Evolutionary conservation across 2,888 invertebrate genomes (phyloP), one percentile per base, ranked within the genome.

Genomic region (Hyles lineata): DNA sequence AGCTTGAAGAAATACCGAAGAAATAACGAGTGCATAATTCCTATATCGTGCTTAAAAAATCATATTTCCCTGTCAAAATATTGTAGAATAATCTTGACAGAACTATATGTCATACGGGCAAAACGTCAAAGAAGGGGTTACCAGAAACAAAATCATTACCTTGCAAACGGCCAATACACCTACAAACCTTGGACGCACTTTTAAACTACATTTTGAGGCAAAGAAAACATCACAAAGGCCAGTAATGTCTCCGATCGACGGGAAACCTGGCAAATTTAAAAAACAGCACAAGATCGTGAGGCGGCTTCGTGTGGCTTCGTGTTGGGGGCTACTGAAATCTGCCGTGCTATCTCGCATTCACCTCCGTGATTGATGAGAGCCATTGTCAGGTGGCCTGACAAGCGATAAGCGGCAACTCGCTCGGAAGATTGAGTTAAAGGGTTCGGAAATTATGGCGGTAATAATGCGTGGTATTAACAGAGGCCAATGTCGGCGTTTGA

Each of bases 321-420:
- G 35, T 50, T n/a, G 23, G 23, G 67, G 23, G 7, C 67, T 67
- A 43, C 67, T 67, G 67, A 67, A 67, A 50, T 67, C 67, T 7
- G 23, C 50, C 67, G 67, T 23, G 67, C 67, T 67, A 67, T 72
- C 55, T 55, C n/a, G 72, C 72, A 72, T 72, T 72, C 72, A 72
- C 72, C 72, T 70, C 73, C 11, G 86, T 94, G 94, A 94, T 94
- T 93, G 93, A 94, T 94, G 92, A 88, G 84, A 81, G 84, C 88
- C 90, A 91, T 91, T 91, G 91, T 91, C 91, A 90, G 90, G 89
- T 90, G 82, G 85, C 83, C 83, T 81, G 83, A 85, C 87, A 83
- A 83, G 85, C 85, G 91, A 90, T 91, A 90, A 86, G 71, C 74
- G 72, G 71, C 75, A 78, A 76, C 75, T 73, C 76, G 73, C 70